These are phyloP conservation scores for Trichechus manatus DNA, from an alignment of 2,113 vertebrate genomes.

Conservation along the genomic window DNA sequence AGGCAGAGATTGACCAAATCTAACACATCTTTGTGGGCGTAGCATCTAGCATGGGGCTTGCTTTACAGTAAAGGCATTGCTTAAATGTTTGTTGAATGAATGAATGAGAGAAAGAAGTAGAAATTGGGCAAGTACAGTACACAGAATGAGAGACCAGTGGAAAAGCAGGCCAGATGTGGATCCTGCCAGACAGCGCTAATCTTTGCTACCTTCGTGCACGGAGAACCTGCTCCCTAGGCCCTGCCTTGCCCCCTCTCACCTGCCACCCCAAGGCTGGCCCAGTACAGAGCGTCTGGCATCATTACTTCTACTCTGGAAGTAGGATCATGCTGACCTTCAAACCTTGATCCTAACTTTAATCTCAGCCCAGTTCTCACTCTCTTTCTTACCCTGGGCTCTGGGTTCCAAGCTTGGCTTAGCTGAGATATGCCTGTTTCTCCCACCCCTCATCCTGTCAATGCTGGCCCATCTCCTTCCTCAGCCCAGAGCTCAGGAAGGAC, in stretches of 20 bases:
- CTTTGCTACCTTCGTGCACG: neutral
- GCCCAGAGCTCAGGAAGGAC: neutral
- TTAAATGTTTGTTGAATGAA: neutral
- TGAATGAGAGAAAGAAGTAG: neutral
- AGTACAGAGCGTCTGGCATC: neutral
- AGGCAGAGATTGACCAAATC: neutral
- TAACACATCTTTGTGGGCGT: neutral
- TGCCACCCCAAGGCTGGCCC: neutral
- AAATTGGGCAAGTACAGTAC: neutral
- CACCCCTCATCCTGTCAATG: neutral
- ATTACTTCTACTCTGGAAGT: neutral
- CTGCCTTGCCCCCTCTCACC: neutral
- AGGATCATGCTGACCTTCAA: neutral
- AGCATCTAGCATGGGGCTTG: neutral
- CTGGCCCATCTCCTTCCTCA: neutral
- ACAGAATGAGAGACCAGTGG: constrained; percentile 12
- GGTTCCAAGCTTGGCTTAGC: neutral
- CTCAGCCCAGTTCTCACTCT: neutral
- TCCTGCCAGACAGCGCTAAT: neutral
- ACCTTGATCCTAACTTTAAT: neutral
- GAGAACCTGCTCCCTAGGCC: neutral
- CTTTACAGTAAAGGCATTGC: neutral
- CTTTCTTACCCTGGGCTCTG: neutral
- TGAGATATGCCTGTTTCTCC: neutral
- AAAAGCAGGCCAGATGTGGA: neutral